Base-by-base conservation (phyloP, 2,888 invertebrate genomes). In the Clistopyga incitator region DNA sequence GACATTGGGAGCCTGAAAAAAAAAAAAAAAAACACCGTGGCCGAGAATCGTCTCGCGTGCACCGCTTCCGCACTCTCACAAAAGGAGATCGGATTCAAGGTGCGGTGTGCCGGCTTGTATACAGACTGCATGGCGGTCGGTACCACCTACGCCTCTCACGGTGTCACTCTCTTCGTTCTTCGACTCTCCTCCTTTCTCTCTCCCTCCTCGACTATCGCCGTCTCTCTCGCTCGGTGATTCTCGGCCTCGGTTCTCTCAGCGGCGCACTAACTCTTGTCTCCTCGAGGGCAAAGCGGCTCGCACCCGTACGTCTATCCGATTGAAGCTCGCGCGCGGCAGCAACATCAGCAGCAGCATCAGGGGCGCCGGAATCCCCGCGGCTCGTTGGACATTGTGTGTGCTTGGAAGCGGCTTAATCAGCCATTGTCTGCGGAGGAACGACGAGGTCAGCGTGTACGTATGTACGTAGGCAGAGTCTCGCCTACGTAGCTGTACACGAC, bases 331-430 rank as follows among this genome's bases (percentile, higher is more conserved):
- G 84, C 85, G 29, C n/a, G 86, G 86, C 87, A 87, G 70, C 78
- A 76, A 71, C 65, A 72, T 76, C 78, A 78, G 78, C 81, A 77
- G 80, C 79, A 75, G 38, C 75, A 83, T 74, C 75, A 80, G 76
- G 71, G 59, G 56, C 75, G 82, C 64, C 75, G 79, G 81, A 71
- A 72, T 42, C 59, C 67, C 72, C 56, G 78, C 71, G 54, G 87
- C 84, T 87, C 81, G 72, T 68, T 81, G 80, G 88, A 90, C 90
- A 89, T 87, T 90, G 90, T 89, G 88, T 88, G 88, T 89, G 87
- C 88, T 89, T 88, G 88, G 89, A 90, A 89, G 91, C 90, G 89
- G 90, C 90, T 91, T 91, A 91, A 91, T 91, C 91, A 91, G 88
- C 89, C 87, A 91, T 90, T 91, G 90, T 89, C 86, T 86, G 87